These are phyloP conservation scores for Siderastrea radians DNA, from an alignment of 92 coral and sea anemone genomes.

Conservation along the genomic window DNA sequence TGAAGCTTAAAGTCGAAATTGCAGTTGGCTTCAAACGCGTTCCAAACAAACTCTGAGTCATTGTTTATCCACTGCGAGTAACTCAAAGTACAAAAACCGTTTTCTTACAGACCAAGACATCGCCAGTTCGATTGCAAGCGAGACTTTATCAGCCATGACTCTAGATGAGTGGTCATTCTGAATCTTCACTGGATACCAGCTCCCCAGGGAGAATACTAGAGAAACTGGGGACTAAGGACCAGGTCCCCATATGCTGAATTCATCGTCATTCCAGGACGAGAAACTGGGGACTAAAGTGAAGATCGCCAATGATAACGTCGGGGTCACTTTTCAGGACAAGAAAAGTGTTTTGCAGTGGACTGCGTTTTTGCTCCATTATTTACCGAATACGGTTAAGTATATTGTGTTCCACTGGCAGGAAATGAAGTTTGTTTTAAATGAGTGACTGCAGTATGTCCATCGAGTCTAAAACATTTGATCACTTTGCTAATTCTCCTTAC, in stretches of 20 bases:
- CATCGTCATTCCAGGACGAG: conserved; percentile 10
- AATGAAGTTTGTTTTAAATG: too few relatives aligned
- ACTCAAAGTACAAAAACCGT: not conserved
- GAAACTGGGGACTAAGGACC: not conserved
- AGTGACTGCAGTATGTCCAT: too few relatives aligned
- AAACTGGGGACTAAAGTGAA: not conserved
- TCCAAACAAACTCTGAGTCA: too few relatives aligned
- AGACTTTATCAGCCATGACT: conserved; percentile 75
- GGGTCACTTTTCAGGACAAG: not conserved
- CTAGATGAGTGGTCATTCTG: conserved; percentile 87
- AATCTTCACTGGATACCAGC: not conserved
- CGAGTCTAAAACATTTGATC: too few relatives aligned
- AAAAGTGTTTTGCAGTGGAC: not conserved
- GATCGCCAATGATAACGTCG: not conserved
- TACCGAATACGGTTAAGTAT: not conserved
- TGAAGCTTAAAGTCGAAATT: too few relatives aligned
- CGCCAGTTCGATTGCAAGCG: conserved; percentile 67
- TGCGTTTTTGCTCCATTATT: not conserved
- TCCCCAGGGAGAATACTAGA: not conserved
- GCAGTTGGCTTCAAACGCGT: too few relatives aligned
- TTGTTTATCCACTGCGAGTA: too few relatives aligned
- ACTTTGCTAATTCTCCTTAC: too few relatives aligned
- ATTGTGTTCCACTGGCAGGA: too few relatives aligned
- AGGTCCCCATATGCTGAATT: not conserved
- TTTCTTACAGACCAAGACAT: conserved; percentile 65